Percentiles rank a stretch among this genome's conserved stretches.
Evolutionary conservation across 2,888 invertebrate species (phyloP).

Genomic region (Digitonthophagus gazella): DNA sequence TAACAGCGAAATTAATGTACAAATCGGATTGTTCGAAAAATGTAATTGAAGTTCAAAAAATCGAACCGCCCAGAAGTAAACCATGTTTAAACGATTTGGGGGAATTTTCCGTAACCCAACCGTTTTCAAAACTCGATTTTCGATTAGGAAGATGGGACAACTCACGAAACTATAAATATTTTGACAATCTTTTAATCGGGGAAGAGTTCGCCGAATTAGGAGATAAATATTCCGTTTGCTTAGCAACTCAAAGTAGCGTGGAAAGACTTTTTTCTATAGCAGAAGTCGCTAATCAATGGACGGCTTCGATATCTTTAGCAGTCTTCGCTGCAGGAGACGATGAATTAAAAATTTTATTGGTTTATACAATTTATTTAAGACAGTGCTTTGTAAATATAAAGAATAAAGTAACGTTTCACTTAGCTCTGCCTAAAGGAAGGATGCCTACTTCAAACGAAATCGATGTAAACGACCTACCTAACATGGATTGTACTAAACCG

Average conservation of each 20-base stretch:
- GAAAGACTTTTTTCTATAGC: constrained; percentile 77
- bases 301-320: constrained; percentile 81
- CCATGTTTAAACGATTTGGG: constrained; percentile 40
- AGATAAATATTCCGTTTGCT: constrained; percentile 61
- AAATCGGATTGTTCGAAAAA: constrained; percentile 49
- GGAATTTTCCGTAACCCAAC: constrained; percentile 48
- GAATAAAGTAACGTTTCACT: constrained; percentile 72
- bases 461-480: constrained; percentile 41
- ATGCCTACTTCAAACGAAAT: constrained; percentile 41
- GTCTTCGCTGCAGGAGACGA: constrained; percentile 76
- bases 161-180: constrained; percentile 66
- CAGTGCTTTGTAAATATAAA: constrained; percentile 71
- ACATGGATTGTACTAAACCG: constrained; percentile 65
- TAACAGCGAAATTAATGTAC: constrained; percentile 60
- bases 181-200: constrained; percentile 71
- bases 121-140: constrained; percentile 61
- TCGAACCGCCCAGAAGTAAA: constrained; percentile 24
- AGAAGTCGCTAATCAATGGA: constrained; percentile 77
- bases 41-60: constrained; percentile 29
- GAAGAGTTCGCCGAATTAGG: constrained; percentile 63
- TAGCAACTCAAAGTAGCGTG: constrained; percentile 84
- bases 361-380: constrained; percentile 73
- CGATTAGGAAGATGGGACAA: constrained; percentile 74
- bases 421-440: constrained; percentile 66
- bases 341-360: constrained; percentile 70